phyloP scores from a whole-genome alignment of 2,113 vertebrate species.

The Zosterops japonicus region DNA sequence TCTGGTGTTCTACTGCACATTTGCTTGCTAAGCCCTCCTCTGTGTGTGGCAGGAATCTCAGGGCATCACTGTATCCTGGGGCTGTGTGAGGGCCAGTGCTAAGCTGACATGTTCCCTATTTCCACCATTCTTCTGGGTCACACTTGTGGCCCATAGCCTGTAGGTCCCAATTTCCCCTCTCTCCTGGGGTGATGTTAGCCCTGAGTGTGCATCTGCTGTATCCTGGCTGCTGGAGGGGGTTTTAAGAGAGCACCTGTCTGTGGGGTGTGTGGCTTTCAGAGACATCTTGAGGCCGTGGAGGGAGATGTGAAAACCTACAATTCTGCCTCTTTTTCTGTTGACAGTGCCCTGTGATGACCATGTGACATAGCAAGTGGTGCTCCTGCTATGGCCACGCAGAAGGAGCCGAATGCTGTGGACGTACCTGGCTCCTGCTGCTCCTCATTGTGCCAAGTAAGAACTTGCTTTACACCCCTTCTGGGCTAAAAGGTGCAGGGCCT shows the following conservation, averaged over 20 bases:
- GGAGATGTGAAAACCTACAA: neutral
- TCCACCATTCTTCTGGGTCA: neutral
- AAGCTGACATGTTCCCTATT: neutral
- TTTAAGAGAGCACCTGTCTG: neutral
- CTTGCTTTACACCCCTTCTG: neutral
- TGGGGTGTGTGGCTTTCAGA: neutral
- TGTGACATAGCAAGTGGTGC: neutral
- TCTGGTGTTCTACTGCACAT: neutral
- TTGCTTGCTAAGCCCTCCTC: neutral
- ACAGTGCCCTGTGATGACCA: constrained; percentile 32
- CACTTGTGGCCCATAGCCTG: rapidly evolving
- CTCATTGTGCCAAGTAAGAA: neutral
- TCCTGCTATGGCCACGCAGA: neutral
- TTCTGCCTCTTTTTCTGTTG: neutral
- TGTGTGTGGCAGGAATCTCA: rapidly evolving
- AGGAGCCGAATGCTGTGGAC: neutral
- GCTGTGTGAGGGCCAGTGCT: neutral
- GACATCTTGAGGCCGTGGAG: neutral
- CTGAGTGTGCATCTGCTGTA: neutral
- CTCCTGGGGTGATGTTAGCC: neutral
- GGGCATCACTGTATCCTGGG: neutral
- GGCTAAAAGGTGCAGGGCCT: neutral
- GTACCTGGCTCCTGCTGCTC: constrained; percentile 4
- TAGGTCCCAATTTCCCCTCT: rapidly evolving
- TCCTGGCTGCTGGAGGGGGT: neutral